phyloP scores from a whole-genome alignment of 2,113 vertebrate genomes.

The Caretta caretta region DNA sequence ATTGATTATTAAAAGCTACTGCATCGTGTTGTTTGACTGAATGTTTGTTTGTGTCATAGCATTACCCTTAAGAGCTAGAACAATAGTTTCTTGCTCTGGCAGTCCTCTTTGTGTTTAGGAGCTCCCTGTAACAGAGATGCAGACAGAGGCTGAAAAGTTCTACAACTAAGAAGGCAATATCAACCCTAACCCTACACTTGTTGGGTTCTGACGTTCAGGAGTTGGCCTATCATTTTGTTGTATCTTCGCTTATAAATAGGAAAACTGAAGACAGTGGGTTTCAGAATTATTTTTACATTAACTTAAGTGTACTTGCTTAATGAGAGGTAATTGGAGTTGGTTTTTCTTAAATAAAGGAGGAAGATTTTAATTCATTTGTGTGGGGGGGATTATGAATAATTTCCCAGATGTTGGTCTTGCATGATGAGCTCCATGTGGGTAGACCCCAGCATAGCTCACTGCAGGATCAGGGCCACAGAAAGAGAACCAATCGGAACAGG shows the following conservation, averaged over 20 bases:
- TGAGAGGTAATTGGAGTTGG: neutral
- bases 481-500: neutral
- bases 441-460: neutral
- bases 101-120: accelerated
- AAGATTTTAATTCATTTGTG: neutral
- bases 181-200: neutral
- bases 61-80: neutral
- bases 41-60: neutral
- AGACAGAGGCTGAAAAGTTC: accelerated
- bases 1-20: neutral
- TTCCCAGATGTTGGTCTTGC: neutral
- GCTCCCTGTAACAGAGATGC: accelerated
- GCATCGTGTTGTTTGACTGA: neutral
- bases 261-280: neutral
- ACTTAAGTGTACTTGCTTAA: neutral
- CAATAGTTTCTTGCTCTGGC: neutral
- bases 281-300: neutral
- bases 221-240: neutral
- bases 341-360: no score
- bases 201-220: neutral
- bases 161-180: neutral
- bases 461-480: neutral
- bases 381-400: neutral
- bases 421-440: accelerated
- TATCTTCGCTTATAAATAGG: neutral